Conservation (phyloP, 2,797 vertebrate species). For the Zenarchopterus dispar region DNA sequence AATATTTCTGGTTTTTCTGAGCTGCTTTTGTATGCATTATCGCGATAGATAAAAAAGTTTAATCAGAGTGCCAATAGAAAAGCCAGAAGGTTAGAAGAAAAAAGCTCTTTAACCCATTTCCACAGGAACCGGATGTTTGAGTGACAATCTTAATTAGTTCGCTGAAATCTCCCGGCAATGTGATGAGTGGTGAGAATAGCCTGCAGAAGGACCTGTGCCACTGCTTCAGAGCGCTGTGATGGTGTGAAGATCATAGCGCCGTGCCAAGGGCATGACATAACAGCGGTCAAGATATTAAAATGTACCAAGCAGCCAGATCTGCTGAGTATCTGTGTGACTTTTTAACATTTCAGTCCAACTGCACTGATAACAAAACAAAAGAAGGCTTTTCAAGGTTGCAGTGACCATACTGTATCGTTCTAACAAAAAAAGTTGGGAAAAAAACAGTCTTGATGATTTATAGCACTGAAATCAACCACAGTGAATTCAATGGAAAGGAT, state of each 20-base stretch:
- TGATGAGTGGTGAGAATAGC: conserved; percentile 13
- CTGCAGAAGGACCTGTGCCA: conserved; percentile 2
- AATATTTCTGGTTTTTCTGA: too few species aligned
- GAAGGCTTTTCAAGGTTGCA: not conserved
- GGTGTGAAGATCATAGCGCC: conserved; percentile 16
- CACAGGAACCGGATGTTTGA: conserved; percentile 40
- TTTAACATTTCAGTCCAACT: not conserved
- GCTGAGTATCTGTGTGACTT: not conserved
- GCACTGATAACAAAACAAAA: not conserved
- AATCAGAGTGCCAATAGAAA: not conserved
- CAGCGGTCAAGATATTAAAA: not conserved
- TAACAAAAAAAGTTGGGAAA: too few species aligned
- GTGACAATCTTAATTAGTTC: conserved; percentile 46
- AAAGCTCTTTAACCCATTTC: conserved; percentile 10
- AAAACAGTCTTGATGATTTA: not conserved
- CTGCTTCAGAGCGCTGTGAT: conserved; percentile 1
- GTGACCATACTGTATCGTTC: too few species aligned
- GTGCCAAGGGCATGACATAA: conserved; percentile 1
- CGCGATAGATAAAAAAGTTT: too few species aligned
- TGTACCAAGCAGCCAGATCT: not conserved
- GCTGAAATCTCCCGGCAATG: conserved; percentile 10
- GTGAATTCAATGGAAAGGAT: conserved; percentile 19
- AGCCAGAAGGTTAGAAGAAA: not conserved
- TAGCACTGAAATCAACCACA: not conserved
- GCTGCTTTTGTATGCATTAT: too few species aligned